These are phyloP conservation scores for Tinamus major DNA, from an alignment of 2,797 vertebrate genomes.

Conservation along the genomic window DNA sequence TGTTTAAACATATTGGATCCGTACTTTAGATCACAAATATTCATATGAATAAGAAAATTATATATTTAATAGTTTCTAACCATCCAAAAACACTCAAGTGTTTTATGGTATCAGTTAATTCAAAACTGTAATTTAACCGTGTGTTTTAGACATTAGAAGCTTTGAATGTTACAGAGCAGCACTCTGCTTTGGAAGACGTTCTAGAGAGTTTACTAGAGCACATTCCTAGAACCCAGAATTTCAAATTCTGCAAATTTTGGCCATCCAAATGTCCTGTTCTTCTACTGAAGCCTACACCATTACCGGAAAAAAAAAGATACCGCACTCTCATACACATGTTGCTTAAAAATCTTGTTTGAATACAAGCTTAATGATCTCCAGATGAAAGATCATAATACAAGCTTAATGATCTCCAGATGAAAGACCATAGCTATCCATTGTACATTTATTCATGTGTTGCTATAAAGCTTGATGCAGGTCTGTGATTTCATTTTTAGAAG, in stretches of 20 bases:
- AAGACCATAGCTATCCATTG: background rate
- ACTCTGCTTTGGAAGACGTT: background rate
- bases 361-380: background rate
- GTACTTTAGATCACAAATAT: background rate
- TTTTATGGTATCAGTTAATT: background rate
- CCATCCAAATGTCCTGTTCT: background rate
- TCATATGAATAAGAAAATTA: background rate
- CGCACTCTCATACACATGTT: background rate
- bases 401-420: background rate
- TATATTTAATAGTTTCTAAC: background rate
- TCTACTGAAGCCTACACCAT: background rate
- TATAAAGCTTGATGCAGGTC: background rate
- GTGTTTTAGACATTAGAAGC: background rate
- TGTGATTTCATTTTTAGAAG: background rate
- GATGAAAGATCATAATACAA: background rate
- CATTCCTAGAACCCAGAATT: background rate
- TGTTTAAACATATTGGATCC: background rate
- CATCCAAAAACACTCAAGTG: background rate
- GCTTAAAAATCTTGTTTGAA: background rate
- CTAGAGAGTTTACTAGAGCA: background rate
- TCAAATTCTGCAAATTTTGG: background rate
- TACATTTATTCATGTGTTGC: background rate
- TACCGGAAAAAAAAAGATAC: background rate
- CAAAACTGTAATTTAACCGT: background rate
- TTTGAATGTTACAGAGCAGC: background rate